Conservation (phyloP, 2,113 vertebrate species). For the Arenaria interpres region DNA sequence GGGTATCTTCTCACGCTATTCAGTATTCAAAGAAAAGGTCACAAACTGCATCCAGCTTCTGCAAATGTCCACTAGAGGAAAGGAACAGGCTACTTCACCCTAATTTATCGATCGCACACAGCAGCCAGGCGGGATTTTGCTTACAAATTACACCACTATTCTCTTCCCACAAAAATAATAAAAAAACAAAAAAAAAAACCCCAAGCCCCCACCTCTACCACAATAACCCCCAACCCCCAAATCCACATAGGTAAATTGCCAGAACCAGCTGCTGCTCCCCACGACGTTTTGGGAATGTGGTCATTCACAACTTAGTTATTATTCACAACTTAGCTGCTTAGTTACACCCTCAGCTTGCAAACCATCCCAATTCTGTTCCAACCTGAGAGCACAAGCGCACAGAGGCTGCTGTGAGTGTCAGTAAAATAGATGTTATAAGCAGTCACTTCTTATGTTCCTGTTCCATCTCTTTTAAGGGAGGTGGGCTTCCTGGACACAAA, state of each 20-base stretch:
- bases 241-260: background rate
- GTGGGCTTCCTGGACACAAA: background rate
- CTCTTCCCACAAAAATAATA: background rate
- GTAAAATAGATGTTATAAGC: background rate
- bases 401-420: background rate
- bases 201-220: background rate
- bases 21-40: background rate
- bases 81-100: background rate
- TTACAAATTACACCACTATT: background rate
- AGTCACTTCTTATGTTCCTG: background rate
- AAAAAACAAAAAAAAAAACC: background rate
- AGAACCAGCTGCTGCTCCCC: background rate
- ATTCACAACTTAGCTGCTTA: no score
- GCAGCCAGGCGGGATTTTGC: background rate
- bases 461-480: background rate
- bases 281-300: background rate
- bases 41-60: background rate
- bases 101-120: background rate
- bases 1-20: background rate
- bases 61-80: background rate
- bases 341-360: background rate
- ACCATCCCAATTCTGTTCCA: background rate
- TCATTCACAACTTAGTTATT: background rate
- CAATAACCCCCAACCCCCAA: background rate
- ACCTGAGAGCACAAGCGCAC: rapidly evolving